phyloP scores from a whole-genome alignment of 2,888 invertebrate genomes.

The Candidula unifasciata region DNA sequence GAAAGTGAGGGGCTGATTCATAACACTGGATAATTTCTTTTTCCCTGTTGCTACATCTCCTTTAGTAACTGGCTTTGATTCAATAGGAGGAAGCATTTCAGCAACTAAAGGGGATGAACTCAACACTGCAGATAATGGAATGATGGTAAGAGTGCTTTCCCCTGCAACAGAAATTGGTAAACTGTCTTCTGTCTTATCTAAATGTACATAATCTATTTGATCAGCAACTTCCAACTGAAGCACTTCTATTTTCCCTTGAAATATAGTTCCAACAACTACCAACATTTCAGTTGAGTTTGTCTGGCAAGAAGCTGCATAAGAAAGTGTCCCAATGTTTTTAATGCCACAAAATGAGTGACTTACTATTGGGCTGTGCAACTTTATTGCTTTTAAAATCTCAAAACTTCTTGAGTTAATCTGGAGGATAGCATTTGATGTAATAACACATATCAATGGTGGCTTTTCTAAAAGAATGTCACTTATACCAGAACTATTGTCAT shows the following conservation, averaged over 20 bases:
- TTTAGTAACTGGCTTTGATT: slow-evolving; percentile 54
- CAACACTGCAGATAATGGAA: slow-evolving; percentile 61
- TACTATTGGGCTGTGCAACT: slow-evolving; percentile 59
- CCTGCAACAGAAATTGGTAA: neutral
- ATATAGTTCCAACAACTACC: slow-evolving; percentile 52
- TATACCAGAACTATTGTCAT: slow-evolving; percentile 29
- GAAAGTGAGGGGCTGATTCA: slow-evolving; percentile 73
- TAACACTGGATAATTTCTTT: slow-evolving; percentile 53
- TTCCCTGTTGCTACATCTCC: slow-evolving; percentile 56
- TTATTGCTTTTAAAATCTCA: slow-evolving; percentile 61
- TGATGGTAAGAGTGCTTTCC: slow-evolving; percentile 42
- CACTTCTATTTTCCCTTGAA: slow-evolving; percentile 52
- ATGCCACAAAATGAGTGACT: slow-evolving; percentile 26
- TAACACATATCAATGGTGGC: slow-evolving; percentile 67
- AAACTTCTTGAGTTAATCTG: slow-evolving; percentile 70
- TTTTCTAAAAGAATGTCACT: slow-evolving; percentile 63
- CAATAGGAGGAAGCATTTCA: slow-evolving; percentile 65
- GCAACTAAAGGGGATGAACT: slow-evolving; percentile 70
- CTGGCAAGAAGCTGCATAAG: slow-evolving; percentile 45
- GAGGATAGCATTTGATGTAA: slow-evolving; percentile 67
- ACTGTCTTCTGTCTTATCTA: neutral
- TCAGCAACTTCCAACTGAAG: slow-evolving; percentile 45
- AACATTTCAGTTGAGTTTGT: neutral
- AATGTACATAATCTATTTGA: neutral
- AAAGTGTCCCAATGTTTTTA: slow-evolving; percentile 38